phyloP scores from a whole-genome alignment of 2,888 invertebrate species.

The Alloplasta piceator region DNA sequence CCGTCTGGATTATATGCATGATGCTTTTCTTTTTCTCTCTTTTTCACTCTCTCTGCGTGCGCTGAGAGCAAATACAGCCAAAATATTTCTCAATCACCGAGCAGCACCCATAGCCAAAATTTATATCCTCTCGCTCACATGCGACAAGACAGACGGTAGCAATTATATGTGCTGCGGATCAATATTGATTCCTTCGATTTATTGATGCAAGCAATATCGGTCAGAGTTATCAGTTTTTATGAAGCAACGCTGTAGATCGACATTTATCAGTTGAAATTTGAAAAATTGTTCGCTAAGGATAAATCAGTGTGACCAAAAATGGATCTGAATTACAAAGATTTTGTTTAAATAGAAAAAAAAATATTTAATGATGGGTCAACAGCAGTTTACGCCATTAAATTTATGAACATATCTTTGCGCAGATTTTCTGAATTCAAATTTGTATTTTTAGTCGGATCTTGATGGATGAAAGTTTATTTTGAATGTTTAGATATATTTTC shows the following conservation, averaged over 20 bases:
- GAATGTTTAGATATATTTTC: too few relatives aligned
- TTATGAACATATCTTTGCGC: too few relatives aligned
- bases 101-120: conserved; percentile 79
- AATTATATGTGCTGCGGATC: conserved; percentile 10
- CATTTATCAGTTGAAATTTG: conserved; percentile 5
- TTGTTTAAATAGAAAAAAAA: background rate
- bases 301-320: too few relatives aligned
- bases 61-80: conserved; percentile 43
- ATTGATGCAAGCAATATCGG: background rate
- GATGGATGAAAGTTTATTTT: too few relatives aligned
- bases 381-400: too few relatives aligned
- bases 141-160: conserved; percentile 36
- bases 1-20: conserved; percentile 24
- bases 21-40: background rate
- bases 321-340: background rate
- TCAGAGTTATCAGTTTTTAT: background rate
- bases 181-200: background rate
- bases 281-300: too few relatives aligned
- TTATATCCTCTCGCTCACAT: conserved; percentile 29
- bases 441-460: too few relatives aligned
- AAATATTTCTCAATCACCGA: conserved; percentile 75
- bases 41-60: conserved; percentile 16
- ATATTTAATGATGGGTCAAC: too few relatives aligned
- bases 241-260: background rate
- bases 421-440: too few relatives aligned